Evolutionary conservation across 2,113 vertebrate genomes (phyloP).

Genomic region (Colossoma macropomum): DNA sequence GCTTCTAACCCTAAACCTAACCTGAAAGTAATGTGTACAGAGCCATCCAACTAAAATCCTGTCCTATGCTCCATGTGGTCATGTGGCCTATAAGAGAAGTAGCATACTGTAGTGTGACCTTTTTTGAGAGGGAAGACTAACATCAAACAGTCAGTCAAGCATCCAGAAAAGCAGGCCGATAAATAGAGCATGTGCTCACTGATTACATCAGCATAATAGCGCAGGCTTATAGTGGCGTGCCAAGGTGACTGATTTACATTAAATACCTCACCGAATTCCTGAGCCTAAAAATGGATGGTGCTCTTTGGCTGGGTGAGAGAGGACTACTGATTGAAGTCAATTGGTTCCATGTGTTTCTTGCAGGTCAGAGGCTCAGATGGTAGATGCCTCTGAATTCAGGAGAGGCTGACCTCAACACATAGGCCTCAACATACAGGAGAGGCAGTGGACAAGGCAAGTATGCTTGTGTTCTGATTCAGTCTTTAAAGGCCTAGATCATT

Average conservation of each 20-base stretch:
- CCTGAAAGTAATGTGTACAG: too few species aligned
- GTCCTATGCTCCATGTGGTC: neutral
- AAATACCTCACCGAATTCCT: slow-evolving; percentile 44
- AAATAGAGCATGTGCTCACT: slow-evolving; percentile 39
- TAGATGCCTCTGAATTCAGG: slow-evolving; percentile 16
- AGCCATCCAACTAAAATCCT: too few species aligned
- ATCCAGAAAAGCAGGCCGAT: slow-evolving; percentile 16
- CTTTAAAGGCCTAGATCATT: neutral
- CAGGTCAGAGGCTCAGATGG: slow-evolving; percentile 41
- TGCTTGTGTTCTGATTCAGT: neutral
- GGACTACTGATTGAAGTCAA: slow-evolving; percentile 54
- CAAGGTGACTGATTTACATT: slow-evolving; percentile 47
- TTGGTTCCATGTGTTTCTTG: slow-evolving; percentile 46
- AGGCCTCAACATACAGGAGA: slow-evolving; percentile 15
- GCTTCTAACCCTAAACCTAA: neutral
- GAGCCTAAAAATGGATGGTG: slow-evolving; percentile 38
- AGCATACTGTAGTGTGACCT: neutral
- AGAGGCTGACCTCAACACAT: slow-evolving; percentile 23
- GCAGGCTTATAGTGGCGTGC: slow-evolving; percentile 13
- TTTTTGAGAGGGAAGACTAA: slow-evolving; percentile 44
- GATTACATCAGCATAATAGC: slow-evolving; percentile 42
- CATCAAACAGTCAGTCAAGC: slow-evolving; percentile 33
- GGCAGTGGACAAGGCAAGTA: neutral
- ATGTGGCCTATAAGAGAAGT: neutral
- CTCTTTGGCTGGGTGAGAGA: slow-evolving; percentile 28